phyloP scores from a whole-genome alignment of 2,888 invertebrate genomes.

The Pelosia muscerda region DNA sequence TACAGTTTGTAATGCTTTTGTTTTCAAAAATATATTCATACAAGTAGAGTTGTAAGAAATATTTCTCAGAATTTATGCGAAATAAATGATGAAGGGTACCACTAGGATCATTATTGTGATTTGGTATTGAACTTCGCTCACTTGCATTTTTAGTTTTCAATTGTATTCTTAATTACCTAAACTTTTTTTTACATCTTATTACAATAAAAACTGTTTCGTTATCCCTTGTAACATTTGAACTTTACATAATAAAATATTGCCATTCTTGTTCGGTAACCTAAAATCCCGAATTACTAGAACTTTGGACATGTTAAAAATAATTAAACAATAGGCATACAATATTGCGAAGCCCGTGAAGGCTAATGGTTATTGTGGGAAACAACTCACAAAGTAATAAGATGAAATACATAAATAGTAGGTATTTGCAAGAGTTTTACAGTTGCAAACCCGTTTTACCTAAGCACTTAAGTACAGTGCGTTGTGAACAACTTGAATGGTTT shows the following conservation, averaged over 20 bases:
- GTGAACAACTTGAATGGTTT: neutral
- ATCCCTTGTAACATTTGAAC: neutral
- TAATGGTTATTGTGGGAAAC: conserved; percentile 23
- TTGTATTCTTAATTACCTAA: neutral
- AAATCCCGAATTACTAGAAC: conserved; percentile 11
- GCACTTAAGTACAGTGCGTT: neutral
- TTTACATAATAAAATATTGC: conserved; percentile 3
- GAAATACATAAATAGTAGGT: conserved; percentile 12
- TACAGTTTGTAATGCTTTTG: no score
- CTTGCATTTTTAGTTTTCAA: neutral
- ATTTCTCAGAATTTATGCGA: neutral
- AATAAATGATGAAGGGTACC: neutral
- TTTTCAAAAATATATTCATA: no score
- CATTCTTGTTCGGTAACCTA: conserved; percentile 8
- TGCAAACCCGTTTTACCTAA: neutral
- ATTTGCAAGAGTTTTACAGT: conserved; percentile 13
- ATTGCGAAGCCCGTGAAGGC: conserved; percentile 20
- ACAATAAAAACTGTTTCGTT: neutral
- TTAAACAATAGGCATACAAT: conserved; percentile 11
- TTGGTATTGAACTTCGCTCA: neutral
- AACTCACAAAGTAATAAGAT: conserved; percentile 18
- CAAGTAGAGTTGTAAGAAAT: no score
- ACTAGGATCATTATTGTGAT: neutral
- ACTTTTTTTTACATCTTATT: neutral
- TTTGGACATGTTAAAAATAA: conserved; percentile 11